Percentiles rank a stretch among this genome's conserved stretches.
Conservation (phyloP, 2,888 invertebrate species). For the Agrilus cyanescens region DNA sequence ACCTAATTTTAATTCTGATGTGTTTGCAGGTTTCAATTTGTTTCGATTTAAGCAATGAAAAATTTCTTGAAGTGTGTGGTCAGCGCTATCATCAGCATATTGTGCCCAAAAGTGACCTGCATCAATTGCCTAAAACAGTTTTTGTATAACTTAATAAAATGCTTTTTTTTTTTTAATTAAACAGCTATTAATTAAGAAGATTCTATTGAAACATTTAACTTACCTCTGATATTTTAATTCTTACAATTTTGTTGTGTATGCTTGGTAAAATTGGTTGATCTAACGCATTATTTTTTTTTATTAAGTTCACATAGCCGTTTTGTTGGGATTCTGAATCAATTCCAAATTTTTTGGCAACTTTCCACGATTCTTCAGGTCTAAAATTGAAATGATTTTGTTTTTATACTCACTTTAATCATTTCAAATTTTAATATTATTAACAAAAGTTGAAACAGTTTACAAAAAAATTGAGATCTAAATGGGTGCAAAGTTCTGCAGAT, state of each 20-base stretch:
- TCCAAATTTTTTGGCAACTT: slow-evolving; percentile 20
- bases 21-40: slow-evolving; percentile 21
- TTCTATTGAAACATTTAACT: too few relatives aligned
- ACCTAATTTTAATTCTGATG: slow-evolving; percentile 34
- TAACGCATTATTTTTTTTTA: neutral
- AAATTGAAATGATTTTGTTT: neutral
- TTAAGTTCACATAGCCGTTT: too few relatives aligned
- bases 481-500: too few relatives aligned
- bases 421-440: too few relatives aligned
- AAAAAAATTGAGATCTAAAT: too few relatives aligned
- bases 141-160: neutral
- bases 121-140: slow-evolving; percentile 39
- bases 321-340: slow-evolving; percentile 5
- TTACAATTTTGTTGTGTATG: slow-evolving; percentile 1
- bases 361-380: slow-evolving; percentile 16
- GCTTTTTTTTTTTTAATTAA: neutral
- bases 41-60: slow-evolving; percentile 31
- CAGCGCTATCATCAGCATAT: slow-evolving; percentile 38
- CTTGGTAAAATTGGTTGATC: slow-evolving; percentile 1
- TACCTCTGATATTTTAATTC: slow-evolving; percentile 1
- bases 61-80: slow-evolving; percentile 29
- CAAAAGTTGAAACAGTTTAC: too few relatives aligned
- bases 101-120: slow-evolving; percentile 61
- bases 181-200: neutral
- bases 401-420: too few relatives aligned